Evolutionary conservation across 2,888 invertebrate genomes (phyloP), one percentile per base, ranked within the genome.

Genomic region (Chalcis sispes): DNA sequence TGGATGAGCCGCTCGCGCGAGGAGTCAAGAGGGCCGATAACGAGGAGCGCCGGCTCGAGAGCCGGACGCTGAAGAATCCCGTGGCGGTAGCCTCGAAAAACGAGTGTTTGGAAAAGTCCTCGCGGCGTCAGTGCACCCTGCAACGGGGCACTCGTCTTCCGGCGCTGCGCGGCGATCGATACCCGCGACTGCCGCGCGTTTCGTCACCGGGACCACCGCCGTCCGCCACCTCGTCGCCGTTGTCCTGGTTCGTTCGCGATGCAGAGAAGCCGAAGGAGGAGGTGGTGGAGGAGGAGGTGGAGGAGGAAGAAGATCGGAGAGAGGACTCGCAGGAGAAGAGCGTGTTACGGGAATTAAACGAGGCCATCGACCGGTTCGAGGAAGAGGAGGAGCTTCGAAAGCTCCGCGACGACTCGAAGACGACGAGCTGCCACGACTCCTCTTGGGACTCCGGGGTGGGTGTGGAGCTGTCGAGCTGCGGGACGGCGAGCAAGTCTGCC

Each of bases 401-500:
- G 72, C n/a, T 25, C 50, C 20, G 64, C 20, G 52, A 71, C 36
- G 58, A 75, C 69, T 54, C 71, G 56, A 54, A 66, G 77, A 72
- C n/a, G 83, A 83, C 80, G 32, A 64, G 67, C 48, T 83, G 84
- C 65, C 85, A 86, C 78, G 86, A 86, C 82, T 87, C 87, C 82
- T 87, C 87, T 8, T 86, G 87, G 83, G 88, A 88, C 72, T 88
- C 88, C 7, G 87, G 89, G 83, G 90, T 88, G 85, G 91, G 90
- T 85, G 90, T 87, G 86, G 91, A 90, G 85, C 90, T 91, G 87
- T 90, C 76, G 59, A 46, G 42, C 52, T 25, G 13, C 7, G 36
- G 4, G 7, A 10, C 65, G 3, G 70, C n/a, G n/a, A n/a, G 20
- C n/a, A 65, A 56, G 65, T n/a, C 56, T 18, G 66, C 10, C 4